Evolutionary conservation across 2,888 invertebrate species (phyloP).

Genomic region (Galeopsomyia nigrocyanea): DNA sequence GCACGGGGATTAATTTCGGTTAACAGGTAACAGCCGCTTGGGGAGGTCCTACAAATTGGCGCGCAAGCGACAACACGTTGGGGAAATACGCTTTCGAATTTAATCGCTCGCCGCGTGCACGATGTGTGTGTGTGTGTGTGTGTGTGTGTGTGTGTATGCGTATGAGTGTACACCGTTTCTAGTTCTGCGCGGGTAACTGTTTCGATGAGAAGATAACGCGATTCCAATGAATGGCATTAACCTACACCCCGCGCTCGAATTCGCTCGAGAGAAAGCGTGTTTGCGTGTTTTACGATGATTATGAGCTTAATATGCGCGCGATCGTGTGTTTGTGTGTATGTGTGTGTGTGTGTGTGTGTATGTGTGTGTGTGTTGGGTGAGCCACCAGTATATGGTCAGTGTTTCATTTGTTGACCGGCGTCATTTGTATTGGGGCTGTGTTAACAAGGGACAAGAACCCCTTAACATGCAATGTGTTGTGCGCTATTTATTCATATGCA

Average conservation of each 20-base stretch:
- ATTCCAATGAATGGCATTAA: slow-evolving; percentile 37
- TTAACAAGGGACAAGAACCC: no score
- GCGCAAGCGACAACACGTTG: slow-evolving; percentile 56
- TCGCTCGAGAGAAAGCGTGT: not conserved
- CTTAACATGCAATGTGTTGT: no score
- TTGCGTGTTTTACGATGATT: slow-evolving; percentile 37
- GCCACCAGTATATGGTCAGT: no score
- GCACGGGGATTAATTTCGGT: slow-evolving; percentile 60
- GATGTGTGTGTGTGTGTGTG: not conserved
- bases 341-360: not conserved
- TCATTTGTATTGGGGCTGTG: no score
- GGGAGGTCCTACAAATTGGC: slow-evolving; percentile 57
- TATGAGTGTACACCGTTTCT: slow-evolving; percentile 1
- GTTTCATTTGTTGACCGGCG: no score
- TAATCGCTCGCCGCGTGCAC: slow-evolving; percentile 44
- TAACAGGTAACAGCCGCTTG: slow-evolving; percentile 61
- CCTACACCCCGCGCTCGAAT: not conserved
- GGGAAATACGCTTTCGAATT: slow-evolving; percentile 62
- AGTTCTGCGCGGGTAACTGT: not conserved
- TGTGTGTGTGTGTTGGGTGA: no score
- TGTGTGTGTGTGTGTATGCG: not conserved
- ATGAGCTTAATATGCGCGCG: slow-evolving; percentile 13
- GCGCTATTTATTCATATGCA: no score
- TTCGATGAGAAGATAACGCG: slow-evolving; percentile 40
- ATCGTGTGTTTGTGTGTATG: not conserved